These are phyloP conservation scores for Phataginus tricuspis DNA, from an alignment of 2,797 vertebrate genomes.

Conservation along the genomic window DNA sequence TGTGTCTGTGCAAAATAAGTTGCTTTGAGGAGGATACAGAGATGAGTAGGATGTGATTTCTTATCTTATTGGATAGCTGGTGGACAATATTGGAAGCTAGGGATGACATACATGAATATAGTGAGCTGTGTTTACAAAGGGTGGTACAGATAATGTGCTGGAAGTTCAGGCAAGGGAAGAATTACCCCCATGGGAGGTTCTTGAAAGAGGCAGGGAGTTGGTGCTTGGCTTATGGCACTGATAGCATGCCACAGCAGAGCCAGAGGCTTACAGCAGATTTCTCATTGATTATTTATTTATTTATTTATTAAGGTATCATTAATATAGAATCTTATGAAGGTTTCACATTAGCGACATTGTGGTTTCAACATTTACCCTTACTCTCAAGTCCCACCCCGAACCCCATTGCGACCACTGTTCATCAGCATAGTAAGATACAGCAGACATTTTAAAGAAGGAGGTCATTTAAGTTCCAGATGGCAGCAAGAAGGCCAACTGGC, in stretches of 20 bases:
- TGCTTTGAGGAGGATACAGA: neutral
- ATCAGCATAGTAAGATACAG: too few species aligned
- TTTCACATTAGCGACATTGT: too few species aligned
- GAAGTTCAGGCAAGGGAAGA: neutral
- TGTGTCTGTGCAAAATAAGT: neutral
- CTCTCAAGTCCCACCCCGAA: too few species aligned
- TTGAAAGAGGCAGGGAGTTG: too few species aligned
- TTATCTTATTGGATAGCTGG: neutral
- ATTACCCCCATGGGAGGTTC: rapidly evolving
- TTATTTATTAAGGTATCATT: too few species aligned
- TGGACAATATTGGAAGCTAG: neutral
- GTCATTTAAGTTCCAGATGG: neutral
- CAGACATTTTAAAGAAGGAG: neutral
- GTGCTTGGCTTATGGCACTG: neutral
- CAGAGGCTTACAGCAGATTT: neutral
- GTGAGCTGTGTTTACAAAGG: neutral
- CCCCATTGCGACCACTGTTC: too few species aligned
- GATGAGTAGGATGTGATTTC: neutral
- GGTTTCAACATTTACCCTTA: too few species aligned
- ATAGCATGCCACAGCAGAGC: neutral
- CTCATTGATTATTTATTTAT: too few species aligned
- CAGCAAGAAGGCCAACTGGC: neutral
- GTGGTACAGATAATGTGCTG: neutral
- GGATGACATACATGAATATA: neutral
- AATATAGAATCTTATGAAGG: too few species aligned